Conservation (phyloP, 1,140 invertebrate species). For the Drosophila pandora region DNA sequence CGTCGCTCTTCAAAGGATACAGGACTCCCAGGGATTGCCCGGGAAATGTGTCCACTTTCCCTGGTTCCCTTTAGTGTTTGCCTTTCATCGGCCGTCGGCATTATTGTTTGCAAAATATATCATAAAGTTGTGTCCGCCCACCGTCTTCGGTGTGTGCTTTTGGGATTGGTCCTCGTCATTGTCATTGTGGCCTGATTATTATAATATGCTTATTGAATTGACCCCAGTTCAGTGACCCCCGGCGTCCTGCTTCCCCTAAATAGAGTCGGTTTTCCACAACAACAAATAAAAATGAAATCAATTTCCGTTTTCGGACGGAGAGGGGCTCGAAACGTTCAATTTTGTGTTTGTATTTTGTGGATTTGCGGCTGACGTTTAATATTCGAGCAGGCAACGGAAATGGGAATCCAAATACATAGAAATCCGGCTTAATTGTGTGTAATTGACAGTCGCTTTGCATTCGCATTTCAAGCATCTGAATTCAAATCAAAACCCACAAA, state of each 20-base stretch:
- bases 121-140: conserved; percentile 64
- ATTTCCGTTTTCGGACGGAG: conserved; percentile 59
- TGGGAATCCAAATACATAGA: conserved; percentile 66
- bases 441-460: conserved; percentile 69
- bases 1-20: conserved; percentile 55
- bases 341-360: conserved; percentile 34
- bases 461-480: conserved; percentile 42
- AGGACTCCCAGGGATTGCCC: conserved; percentile 18
- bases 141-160: conserved; percentile 54
- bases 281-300: conserved; percentile 75
- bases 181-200: conserved; percentile 67
- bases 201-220: conserved; percentile 75
- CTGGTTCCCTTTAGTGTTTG: conserved; percentile 34
- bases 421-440: conserved; percentile 73
- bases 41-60: conserved; percentile 37
- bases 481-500: conserved; percentile 48
- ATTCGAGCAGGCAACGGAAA: conserved; percentile 62
- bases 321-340: conserved; percentile 19
- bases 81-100: conserved; percentile 69
- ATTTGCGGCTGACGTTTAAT: conserved; percentile 61
- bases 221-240: conserved; percentile 55
- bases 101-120: conserved; percentile 79
- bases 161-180: conserved; percentile 71
- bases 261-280: conserved; percentile 64
- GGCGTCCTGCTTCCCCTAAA: conserved; percentile 24